Conservation (phyloP, 2,113 vertebrate species). For the Apeltes quadracus region DNA sequence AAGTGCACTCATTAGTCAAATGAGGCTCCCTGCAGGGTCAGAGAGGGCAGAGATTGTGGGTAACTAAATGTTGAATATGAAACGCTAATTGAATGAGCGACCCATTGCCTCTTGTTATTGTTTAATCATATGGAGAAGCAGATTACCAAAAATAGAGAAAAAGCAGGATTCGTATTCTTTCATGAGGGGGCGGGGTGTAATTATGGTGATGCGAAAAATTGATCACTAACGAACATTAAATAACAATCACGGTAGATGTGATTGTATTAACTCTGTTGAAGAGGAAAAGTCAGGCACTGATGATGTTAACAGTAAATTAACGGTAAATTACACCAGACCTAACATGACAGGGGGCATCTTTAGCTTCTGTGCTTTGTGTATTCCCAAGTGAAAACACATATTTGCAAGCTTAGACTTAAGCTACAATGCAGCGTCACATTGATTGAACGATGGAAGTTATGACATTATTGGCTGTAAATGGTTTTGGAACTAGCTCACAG, state of each 20-base stretch:
- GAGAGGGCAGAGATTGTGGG: constrained; percentile 56
- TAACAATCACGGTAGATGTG: constrained; percentile 40
- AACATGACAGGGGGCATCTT: background rate
- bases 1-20: constrained; percentile 63
- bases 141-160: constrained; percentile 42
- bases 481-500: background rate
- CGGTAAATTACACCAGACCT: constrained; percentile 12
- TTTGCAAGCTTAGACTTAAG: background rate
- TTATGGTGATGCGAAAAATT: constrained; percentile 34
- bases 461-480: background rate
- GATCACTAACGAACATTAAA: constrained; percentile 59
- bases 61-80: constrained; percentile 72
- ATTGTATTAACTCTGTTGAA: constrained; percentile 39
- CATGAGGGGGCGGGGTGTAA: constrained; percentile 31
- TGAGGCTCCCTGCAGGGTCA: constrained; percentile 60
- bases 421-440: background rate
- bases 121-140: constrained; percentile 54
- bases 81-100: constrained; percentile 70
- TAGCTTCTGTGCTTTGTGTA: background rate
- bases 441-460: background rate
- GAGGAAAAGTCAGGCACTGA: constrained; percentile 1
- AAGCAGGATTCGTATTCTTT: constrained; percentile 41
- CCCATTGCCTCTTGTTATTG: constrained; percentile 52
- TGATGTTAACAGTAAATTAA: constrained; percentile 31
- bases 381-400: background rate